These are phyloP conservation scores for Morinoia aosen DNA, from an alignment of 2,888 invertebrate genomes.

Conservation along the genomic window DNA sequence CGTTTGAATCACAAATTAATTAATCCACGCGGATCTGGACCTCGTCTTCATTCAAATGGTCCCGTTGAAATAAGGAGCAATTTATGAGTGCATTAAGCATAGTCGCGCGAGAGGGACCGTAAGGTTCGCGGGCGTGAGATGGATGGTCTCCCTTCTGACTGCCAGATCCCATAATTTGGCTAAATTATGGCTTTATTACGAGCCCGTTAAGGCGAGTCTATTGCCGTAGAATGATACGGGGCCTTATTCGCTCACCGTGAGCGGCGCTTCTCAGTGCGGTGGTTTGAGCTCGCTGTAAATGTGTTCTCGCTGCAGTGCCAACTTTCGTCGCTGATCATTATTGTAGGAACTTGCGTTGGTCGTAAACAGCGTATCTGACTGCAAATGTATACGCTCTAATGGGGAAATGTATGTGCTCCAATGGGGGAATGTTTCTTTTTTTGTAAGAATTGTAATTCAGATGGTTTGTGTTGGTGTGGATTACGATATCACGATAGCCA, in stretches of 20 bases:
- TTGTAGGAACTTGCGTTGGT: not conserved
- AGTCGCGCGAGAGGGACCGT: not conserved
- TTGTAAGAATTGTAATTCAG: no score
- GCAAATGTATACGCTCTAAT: no score
- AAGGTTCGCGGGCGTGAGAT: conserved; percentile 39
- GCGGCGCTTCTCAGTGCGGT: not conserved
- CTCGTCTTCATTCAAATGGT: not conserved
- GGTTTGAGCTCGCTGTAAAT: not conserved
- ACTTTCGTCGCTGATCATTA: not conserved
- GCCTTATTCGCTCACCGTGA: not conserved
- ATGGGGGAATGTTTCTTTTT: no score
- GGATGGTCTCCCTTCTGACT: conserved; percentile 27
- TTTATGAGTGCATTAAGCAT: conserved; percentile 25
- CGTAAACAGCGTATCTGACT: not conserved
- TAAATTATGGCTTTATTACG: conserved; percentile 48
- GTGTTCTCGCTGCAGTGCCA: not conserved
- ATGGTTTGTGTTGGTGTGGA: no score
- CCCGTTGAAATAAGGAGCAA: not conserved
- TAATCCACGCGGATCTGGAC: not conserved
- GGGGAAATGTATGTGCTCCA: no score
- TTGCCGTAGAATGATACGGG: not conserved
- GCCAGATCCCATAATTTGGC: conserved; percentile 47
- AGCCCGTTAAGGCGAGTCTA: conserved; percentile 32
- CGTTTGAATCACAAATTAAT: not conserved
- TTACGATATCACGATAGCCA: no score